Evolutionary conservation across 2,113 vertebrate genomes (phyloP).

Genomic region (Python bivittatus): DNA sequence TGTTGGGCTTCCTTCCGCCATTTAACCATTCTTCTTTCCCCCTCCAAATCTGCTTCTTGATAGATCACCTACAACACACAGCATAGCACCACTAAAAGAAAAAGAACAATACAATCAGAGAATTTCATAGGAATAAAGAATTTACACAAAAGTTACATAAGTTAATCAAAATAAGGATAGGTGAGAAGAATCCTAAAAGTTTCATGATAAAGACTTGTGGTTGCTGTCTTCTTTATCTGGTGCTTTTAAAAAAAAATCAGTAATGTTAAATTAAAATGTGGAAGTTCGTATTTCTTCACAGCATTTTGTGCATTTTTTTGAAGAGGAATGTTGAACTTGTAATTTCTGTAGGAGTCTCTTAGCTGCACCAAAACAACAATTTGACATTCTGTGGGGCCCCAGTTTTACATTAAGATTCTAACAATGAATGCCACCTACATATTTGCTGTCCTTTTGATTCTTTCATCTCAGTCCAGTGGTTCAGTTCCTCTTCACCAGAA

Average conservation of each 20-base stretch:
- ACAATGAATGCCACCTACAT: slow-evolving; percentile 92
- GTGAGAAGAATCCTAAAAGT: slow-evolving; percentile 45
- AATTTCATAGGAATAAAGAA: slow-evolving; percentile 43
- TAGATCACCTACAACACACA: slow-evolving; percentile 58
- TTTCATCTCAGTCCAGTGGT: slow-evolving; percentile 98
- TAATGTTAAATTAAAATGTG: slow-evolving; percentile 30
- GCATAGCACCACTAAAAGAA: slow-evolving; percentile 59
- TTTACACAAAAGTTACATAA: slow-evolving; percentile 48
- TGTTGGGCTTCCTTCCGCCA: slow-evolving; percentile 29
- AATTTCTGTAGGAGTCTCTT: slow-evolving; percentile 52
- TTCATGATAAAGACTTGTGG: slow-evolving; percentile 45
- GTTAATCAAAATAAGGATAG: slow-evolving; percentile 61
- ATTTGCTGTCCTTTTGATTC: slow-evolving; percentile 97
- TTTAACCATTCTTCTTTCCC: slow-evolving; percentile 41
- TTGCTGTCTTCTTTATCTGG: slow-evolving; percentile 20
- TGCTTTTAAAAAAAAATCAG: slow-evolving; percentile 50
- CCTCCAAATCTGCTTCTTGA: slow-evolving; percentile 40
- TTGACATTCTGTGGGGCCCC: slow-evolving; percentile 28
- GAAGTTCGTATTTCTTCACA: slow-evolving; percentile 27
- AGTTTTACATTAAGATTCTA: slow-evolving; percentile 81
- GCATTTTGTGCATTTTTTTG: slow-evolving; percentile 49
- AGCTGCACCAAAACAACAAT: slow-evolving; percentile 31
- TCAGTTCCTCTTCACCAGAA: slow-evolving; percentile 95
- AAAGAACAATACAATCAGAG: slow-evolving; percentile 25
- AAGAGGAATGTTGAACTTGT: slow-evolving; percentile 62